phyloP scores from a whole-genome alignment of 2,797 vertebrate species.

The Remorina albescens region DNA sequence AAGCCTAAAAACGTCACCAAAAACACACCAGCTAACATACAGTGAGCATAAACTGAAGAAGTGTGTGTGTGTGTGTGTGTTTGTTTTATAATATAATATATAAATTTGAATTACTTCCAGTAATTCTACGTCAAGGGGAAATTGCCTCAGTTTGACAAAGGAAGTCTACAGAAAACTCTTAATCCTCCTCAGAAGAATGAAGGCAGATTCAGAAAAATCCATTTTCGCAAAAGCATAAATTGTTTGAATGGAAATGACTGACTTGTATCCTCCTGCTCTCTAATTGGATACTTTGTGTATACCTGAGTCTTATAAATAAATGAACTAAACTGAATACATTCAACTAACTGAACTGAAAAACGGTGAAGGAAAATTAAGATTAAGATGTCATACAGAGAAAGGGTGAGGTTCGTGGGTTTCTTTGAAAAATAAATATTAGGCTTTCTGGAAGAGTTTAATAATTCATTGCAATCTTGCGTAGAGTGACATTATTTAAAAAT shows the following conservation, averaged over 20 bases:
- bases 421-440: neutral
- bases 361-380: neutral
- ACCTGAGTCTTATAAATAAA: neutral
- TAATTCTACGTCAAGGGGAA: neutral
- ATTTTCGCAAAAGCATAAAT: neutral
- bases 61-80: too few species aligned
- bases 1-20: slow-evolving; percentile 46
- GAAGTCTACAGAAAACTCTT: neutral
- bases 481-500: neutral
- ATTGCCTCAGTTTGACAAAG: neutral
- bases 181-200: neutral
- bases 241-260: neutral
- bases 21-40: neutral
- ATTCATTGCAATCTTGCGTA: neutral
- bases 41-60: neutral
- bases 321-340: neutral
- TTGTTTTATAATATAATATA: neutral
- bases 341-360: neutral
- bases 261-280: neutral
- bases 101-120: too few species aligned
- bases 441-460: neutral
- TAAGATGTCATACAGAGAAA: neutral
- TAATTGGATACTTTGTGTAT: neutral
- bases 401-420: neutral
- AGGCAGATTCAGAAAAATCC: neutral